phyloP scores from a whole-genome alignment of 2,888 invertebrate species.

The Campoplex nolae region DNA sequence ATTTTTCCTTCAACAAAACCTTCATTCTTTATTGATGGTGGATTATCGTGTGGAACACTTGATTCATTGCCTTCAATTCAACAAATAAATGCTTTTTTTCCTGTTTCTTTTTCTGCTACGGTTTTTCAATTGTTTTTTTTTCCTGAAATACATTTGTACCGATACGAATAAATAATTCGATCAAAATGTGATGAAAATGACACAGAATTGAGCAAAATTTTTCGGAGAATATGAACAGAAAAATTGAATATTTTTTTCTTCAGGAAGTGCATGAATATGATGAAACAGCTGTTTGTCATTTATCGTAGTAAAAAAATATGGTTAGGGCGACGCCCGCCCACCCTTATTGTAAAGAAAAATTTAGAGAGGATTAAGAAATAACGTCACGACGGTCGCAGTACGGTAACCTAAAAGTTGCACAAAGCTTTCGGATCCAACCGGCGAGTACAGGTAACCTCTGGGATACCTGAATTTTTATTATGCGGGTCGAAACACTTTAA shows the following conservation, averaged over 20 bases:
- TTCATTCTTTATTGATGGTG: slow-evolving; percentile 6
- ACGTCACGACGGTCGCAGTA: neutral
- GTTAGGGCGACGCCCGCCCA: neutral
- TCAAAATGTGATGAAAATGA: neutral
- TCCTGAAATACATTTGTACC: neutral
- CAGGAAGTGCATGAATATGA: neutral
- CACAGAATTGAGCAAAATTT: neutral
- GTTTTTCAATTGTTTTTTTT: neutral
- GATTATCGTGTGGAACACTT: neutral
- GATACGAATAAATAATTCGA: neutral
- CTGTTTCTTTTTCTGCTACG: neutral
- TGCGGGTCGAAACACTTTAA: neutral
- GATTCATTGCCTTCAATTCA: neutral
- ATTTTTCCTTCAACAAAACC: slow-evolving; percentile 31
- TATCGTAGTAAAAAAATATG: neutral
- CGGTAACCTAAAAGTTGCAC: neutral
- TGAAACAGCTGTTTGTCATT: neutral
- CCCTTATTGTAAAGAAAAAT: neutral
- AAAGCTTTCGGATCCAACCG: neutral
- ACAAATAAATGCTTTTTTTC: neutral
- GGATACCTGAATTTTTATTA: neutral
- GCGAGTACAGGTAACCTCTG: too few relatives aligned
- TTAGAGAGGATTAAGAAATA: neutral
- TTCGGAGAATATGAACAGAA: neutral
- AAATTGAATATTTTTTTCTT: neutral